Base-by-base conservation (phyloP, 2,797 vertebrate species). In the Eremophila alpestris region DNA sequence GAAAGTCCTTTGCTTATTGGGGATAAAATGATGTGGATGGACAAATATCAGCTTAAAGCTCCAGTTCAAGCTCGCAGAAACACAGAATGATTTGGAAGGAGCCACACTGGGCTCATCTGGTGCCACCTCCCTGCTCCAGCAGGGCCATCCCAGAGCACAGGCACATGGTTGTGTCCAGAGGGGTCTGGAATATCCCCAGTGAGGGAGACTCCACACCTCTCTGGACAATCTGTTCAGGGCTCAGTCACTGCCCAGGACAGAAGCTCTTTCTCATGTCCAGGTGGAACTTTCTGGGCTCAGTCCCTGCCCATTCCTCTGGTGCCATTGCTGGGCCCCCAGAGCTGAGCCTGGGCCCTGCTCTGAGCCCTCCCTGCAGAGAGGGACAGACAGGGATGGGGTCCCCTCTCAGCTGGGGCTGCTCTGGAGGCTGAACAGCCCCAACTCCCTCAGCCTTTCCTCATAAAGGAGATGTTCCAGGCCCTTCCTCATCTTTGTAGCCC, bases 121-220 rank as follows among this genome's bases (percentile, higher is more conserved):
- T 38, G 2, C 2, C 17, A 24, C 5, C 22, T 45, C n/a, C 27
- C 34, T 65, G 0, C 19, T 30, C 23, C 0, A 38, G 16, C 13
- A 17, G 9, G 0, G 4, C 0, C 27, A 38, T 43, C 23, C 36
- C n/a, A 64, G 36, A 38, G 36, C 41, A 56, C 58, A 23, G 41
- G 30, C 41, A 41, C 30, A 41, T 26, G 21, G 7, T 0, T 62
- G 13, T 34, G 20, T n/a, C 23, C 26, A 55, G 34, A 55, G 3
- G 8, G 7, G 0, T 69, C 73, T 62, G 30, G 30, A 34, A 55
- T 48, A 32, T 21, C 17, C 9, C 24, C 24, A n/a, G 14, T 3
- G 34, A 41, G 9, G 16, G 24, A 86, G 6, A 15, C 20, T 77
- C 20, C 40, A 46, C 14, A 27, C 26, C 11, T 30, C 34, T 48